A percentile compares a stretch with the other conserved stretches of the same genome.
These are phyloP conservation scores for Carcinoscorpius rotundicauda DNA, from an alignment of 1,140 invertebrate species.

Conservation along the genomic window DNA sequence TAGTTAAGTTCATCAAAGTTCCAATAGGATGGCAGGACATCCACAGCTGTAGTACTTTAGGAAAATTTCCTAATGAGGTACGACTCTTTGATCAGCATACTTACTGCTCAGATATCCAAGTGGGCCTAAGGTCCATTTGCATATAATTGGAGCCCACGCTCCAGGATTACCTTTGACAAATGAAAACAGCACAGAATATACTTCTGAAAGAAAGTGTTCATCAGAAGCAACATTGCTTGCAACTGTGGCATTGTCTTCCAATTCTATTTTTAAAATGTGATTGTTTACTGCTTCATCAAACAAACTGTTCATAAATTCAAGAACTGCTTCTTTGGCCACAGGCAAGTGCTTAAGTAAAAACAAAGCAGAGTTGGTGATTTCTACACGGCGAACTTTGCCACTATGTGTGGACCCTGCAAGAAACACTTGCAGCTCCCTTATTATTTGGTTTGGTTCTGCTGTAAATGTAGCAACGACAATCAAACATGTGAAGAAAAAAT, in stretches of 20 bases:
- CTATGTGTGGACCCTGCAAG: constrained; percentile 42
- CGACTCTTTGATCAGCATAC: constrained; percentile 31
- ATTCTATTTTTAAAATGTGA: constrained; percentile 39
- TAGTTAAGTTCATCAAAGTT: constrained; percentile 60
- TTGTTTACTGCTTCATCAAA: constrained; percentile 58
- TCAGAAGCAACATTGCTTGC: constrained; percentile 7
- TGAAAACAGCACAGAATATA: constrained; percentile 44
- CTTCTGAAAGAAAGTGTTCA: constrained; percentile 42
- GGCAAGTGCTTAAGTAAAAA: constrained; percentile 58
- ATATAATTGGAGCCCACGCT: constrained; percentile 66
- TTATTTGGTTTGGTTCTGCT: constrained; percentile 30
- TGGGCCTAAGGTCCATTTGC: constrained; percentile 68
- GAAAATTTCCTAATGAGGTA: constrained; percentile 43
- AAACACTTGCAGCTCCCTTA: constrained; percentile 42
- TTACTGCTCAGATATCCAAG: constrained; percentile 49
- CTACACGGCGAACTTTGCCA: constrained; percentile 42
- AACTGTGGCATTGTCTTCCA: constrained; percentile 19
- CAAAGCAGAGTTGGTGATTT: constrained; percentile 54
- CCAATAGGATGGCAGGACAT: constrained; percentile 62
- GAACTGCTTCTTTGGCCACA: constrained; percentile 58
- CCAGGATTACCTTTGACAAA: constrained; percentile 55
- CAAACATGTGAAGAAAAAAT: too few relatives aligned
- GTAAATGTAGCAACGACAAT: too few relatives aligned
- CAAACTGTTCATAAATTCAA: constrained; percentile 63
- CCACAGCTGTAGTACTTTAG: constrained; percentile 63